Evolutionary conservation across 2,113 vertebrate species (phyloP).

Genomic region (Entelurus aequoreus): DNA sequence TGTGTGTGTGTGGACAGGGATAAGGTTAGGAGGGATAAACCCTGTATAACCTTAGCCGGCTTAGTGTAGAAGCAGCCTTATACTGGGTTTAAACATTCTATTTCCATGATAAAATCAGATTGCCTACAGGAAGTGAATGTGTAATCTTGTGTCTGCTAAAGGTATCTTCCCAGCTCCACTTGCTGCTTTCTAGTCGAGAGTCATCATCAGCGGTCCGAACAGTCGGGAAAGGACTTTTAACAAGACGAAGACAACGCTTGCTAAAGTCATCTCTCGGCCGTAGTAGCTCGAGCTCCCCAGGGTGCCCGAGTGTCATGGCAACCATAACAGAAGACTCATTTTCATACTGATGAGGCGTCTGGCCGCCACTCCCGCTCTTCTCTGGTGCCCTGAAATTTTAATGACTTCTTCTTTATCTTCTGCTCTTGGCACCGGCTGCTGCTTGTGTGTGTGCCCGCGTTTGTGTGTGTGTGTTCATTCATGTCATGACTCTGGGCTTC

Average conservation of each 20-base stretch:
- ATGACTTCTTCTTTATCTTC: conserved; percentile 53
- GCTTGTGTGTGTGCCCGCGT: neutral
- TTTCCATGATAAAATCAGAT: no score
- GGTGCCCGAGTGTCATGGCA: conserved; percentile 53
- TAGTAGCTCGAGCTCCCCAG: conserved; percentile 18
- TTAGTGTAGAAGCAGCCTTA: no score
- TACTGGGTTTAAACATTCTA: no score
- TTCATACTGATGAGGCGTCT: conserved; percentile 62
- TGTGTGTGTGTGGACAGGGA: no score
- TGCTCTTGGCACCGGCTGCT: neutral
- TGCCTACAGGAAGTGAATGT: neutral
- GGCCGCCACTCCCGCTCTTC: conserved; percentile 41
- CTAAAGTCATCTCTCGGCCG: neutral
- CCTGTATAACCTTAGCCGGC: no score
- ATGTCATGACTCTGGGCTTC: conserved; percentile 20
- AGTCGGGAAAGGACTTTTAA: neutral
- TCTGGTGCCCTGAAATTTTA: conserved; percentile 61
- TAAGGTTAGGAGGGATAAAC: no score
- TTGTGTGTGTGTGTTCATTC: conserved; percentile 5
- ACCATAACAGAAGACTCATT: conserved; percentile 54
- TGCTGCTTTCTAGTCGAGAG: neutral
- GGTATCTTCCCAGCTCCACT: neutral
- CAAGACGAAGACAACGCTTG: neutral
- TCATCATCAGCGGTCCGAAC: neutral
- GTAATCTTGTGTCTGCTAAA: neutral